phyloP scores from a whole-genome alignment of 2,797 vertebrate species.

The Clarias fuscus region DNA sequence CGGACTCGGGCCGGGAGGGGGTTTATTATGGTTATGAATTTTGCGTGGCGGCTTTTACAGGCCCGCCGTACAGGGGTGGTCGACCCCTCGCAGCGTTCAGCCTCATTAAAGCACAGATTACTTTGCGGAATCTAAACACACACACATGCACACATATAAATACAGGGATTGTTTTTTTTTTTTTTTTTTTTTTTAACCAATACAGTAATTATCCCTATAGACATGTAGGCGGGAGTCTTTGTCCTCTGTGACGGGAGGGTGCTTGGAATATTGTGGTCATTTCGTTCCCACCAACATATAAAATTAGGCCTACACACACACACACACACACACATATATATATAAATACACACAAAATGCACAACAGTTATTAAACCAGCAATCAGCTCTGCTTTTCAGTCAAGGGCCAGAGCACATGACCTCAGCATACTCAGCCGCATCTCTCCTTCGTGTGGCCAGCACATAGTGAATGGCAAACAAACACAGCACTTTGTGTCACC shows the following conservation, averaged over 20 bases:
- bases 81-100: constrained; percentile 58
- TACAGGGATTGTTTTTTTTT: background rate
- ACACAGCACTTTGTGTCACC: background rate
- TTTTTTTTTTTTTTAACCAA: constrained; percentile 45
- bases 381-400: constrained; percentile 11
- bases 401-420: constrained; percentile 1
- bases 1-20: constrained; percentile 52
- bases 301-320: no score
- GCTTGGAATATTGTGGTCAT: background rate
- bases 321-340: background rate
- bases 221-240: constrained; percentile 12
- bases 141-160: constrained; percentile 27
- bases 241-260: constrained; percentile 7
- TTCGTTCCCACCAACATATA: background rate
- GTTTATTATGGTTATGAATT: constrained; percentile 64
- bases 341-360: background rate
- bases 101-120: constrained; percentile 65
- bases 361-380: background rate
- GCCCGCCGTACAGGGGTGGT: constrained; percentile 42
- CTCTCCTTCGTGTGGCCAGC: background rate
- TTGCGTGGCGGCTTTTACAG: constrained; percentile 49
- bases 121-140: constrained; percentile 41
- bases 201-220: constrained; percentile 65
- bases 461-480: background rate
- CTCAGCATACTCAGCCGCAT: background rate